phyloP scores from a whole-genome alignment of 2,888 invertebrate genomes.

The Dascillus cervinus region DNA sequence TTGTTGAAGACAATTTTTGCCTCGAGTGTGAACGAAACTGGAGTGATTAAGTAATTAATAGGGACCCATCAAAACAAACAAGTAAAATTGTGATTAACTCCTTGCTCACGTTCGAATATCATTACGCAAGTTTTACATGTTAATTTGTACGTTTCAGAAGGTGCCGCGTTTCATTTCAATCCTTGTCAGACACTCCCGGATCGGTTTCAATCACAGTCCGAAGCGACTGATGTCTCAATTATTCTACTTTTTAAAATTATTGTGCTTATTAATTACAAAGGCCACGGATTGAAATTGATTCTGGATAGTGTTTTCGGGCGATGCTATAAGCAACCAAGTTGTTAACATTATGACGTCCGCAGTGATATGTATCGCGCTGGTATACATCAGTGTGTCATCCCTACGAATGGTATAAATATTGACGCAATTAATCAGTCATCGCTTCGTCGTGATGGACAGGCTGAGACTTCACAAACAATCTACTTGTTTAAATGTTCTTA shows the following conservation, averaged over 20 bases:
- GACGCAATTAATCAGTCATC: conserved; percentile 41
- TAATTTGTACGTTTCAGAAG: conserved; percentile 35
- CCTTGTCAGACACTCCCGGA: conserved; percentile 27
- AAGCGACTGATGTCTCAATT: conserved; percentile 28
- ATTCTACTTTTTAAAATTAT: conserved; percentile 27
- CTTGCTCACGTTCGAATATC: conserved; percentile 16
- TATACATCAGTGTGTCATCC: conserved; percentile 38
- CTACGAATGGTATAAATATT: conserved; percentile 37
- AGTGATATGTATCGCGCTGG: conserved; percentile 23
- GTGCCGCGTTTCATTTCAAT: conserved; percentile 32
- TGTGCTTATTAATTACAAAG: no score
- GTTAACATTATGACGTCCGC: no score
- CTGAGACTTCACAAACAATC: conserved; percentile 26
- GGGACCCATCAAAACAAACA: no score
- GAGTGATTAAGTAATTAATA: no score
- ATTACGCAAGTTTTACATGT: conserved; percentile 29
- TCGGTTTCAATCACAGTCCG: conserved; percentile 26
- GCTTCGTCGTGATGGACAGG: conserved; percentile 28
- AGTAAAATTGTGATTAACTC: conserved; percentile 11
- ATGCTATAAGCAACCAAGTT: no score
- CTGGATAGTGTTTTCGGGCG: no score
- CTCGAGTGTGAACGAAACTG: conserved; percentile 18
- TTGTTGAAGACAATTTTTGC: conserved; percentile 16
- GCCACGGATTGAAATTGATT: no score
- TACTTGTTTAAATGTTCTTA: conserved; percentile 19